These are phyloP conservation scores for Poeciliopsis infans DNA, from an alignment of 2,797 vertebrate genomes.

Conservation along the genomic window DNA sequence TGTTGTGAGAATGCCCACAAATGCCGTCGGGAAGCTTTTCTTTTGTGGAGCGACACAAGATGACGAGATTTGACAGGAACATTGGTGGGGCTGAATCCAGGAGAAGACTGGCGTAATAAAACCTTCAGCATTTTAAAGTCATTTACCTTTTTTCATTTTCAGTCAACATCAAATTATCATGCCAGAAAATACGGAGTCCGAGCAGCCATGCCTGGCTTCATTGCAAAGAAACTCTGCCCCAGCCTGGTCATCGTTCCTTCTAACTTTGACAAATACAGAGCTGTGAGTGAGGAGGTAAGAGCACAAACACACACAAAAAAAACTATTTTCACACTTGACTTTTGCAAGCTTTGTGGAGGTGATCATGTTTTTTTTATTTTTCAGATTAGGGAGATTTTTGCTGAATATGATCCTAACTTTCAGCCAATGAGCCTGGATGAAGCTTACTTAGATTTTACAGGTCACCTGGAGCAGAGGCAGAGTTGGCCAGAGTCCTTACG, in stretches of 20 bases:
- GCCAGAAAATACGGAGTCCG: slow-evolving; percentile 96
- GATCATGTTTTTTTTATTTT: slow-evolving; percentile 25
- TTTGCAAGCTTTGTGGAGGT: slow-evolving; percentile 16
- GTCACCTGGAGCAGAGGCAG: slow-evolving; percentile 88
- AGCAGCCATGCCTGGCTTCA: slow-evolving; percentile 98
- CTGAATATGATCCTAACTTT: slow-evolving; percentile 92
- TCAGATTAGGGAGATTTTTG: slow-evolving; percentile 91
- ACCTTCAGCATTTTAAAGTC: neutral
- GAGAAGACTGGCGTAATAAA: neutral
- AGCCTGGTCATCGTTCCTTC: slow-evolving; percentile 88
- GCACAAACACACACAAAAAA: neutral
- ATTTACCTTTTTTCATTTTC: slow-evolving; percentile 48
- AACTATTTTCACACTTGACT: neutral
- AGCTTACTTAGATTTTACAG: slow-evolving; percentile 96
- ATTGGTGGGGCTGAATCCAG: neutral
- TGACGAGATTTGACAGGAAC: neutral
- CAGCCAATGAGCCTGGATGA: slow-evolving; percentile 95
- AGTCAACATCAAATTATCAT: slow-evolving; percentile 97
- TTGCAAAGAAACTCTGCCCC: slow-evolving; percentile 95
- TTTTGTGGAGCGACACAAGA: neutral
- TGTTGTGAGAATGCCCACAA: neutral
- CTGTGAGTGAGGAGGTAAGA: slow-evolving; percentile 91
- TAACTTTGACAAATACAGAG: slow-evolving; percentile 93
- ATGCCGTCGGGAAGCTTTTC: neutral
- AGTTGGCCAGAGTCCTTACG: slow-evolving; percentile 88